These are phyloP conservation scores for Hippasteria phrygiana DNA, from an alignment of 53 echinoderm and acorn worm genomes.

Conservation along the genomic window DNA sequence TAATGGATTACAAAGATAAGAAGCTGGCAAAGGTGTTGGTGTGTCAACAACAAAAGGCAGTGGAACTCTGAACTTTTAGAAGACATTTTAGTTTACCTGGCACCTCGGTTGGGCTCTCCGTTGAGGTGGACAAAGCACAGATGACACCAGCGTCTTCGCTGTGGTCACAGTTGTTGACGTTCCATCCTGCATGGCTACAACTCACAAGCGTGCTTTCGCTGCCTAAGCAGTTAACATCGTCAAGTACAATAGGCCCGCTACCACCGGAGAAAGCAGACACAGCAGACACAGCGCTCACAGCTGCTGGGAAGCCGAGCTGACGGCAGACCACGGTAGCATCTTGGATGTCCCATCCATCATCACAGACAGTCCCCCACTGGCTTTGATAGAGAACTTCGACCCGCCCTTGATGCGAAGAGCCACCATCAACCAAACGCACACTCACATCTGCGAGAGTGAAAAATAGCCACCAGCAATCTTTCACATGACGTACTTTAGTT, in stretches of 20 bases:
- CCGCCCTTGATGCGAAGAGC: background rate
- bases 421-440: conserved; percentile 5
- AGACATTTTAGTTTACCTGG: no score
- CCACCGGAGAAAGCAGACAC: background rate
- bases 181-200: background rate
- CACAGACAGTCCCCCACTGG: conserved; percentile 38
- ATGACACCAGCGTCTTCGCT: conserved; percentile 14
- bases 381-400: conserved; percentile 33
- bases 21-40: no score
- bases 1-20: no score
- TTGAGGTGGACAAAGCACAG: background rate
- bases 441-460: background rate
- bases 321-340: no score
- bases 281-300: background rate
- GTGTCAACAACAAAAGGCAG: no score
- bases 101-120: background rate
- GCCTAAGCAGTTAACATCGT: conserved; percentile 7
- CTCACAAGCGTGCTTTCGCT: background rate
- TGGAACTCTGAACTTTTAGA: no score
- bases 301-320: conserved; percentile 14
- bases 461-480: no score
- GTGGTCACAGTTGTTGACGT: conserved; percentile 3
- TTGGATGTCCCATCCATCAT: conserved; percentile 25
- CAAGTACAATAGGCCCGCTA: background rate
- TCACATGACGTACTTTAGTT: no score